Percentiles rank a stretch among this genome's conserved stretches.
phyloP scores from a whole-genome alignment of 2,113 vertebrate species.

The Pelecanus crispus region DNA sequence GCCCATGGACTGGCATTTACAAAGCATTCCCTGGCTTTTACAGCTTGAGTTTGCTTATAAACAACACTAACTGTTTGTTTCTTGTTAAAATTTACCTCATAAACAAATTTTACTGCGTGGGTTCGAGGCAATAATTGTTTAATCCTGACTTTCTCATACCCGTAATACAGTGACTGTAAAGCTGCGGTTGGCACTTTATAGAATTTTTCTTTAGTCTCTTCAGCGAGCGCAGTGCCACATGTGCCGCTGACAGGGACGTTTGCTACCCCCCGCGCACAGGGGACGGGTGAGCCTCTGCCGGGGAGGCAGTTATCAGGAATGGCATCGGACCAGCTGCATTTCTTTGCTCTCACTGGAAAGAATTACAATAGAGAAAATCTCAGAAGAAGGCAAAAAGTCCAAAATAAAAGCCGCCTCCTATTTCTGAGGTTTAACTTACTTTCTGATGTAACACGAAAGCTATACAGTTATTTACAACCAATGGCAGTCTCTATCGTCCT shows the following conservation, averaged over 20 bases:
- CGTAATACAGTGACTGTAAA: slow-evolving; percentile 13
- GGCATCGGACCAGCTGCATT: not conserved
- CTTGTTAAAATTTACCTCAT: slow-evolving; percentile 72
- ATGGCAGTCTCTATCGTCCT: slow-evolving; percentile 24
- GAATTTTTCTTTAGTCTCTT: not conserved
- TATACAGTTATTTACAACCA: slow-evolving; percentile 48
- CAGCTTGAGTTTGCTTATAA: slow-evolving; percentile 64
- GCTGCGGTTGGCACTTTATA: slow-evolving; percentile 15
- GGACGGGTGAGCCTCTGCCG: accelerated
- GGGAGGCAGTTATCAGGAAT: not conserved
- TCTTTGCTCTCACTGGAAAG: not conserved
- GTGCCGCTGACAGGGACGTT: not conserved
- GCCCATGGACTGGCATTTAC: slow-evolving; percentile 14
- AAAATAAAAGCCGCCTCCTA: not conserved
- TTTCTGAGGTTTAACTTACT: slow-evolving; percentile 44
- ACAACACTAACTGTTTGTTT: slow-evolving; percentile 66
- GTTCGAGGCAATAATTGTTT: slow-evolving; percentile 59
- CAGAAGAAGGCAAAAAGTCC: not conserved
- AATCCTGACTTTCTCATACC: slow-evolving; percentile 36
- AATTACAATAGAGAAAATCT: not conserved
- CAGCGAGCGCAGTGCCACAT: not conserved
- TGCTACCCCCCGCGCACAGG: not conserved
- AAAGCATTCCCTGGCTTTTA: slow-evolving; percentile 47
- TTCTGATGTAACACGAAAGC: not conserved
- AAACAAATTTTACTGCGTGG: slow-evolving; percentile 66